phyloP scores from a whole-genome alignment of 2,113 vertebrate species.

The Rattus norvegicus region GRCr8 NC_086024.1:25440501-25441000 shows the following conservation, averaged over 20 bases:
- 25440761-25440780: not conserved
- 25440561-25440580: not conserved
- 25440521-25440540: not conserved
- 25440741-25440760: not conserved
- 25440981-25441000: not conserved
- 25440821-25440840: not conserved
- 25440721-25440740: not conserved
- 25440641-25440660: slow-evolving; percentile 15
- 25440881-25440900: not conserved
- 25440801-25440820: not conserved
- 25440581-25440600: not conserved
- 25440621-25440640: not conserved
- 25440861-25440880: not conserved
- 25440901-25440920: not conserved
- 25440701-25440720: not conserved
- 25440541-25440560: not conserved
- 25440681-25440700: not conserved
- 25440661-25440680: not conserved
- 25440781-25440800: not conserved
- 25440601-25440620: not conserved
- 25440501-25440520: not conserved
- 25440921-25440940: not conserved
- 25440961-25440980: not conserved
- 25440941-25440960: not conserved
- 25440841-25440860: not conserved